These are phyloP conservation scores for Poecilia gillii DNA, from an alignment of 2,797 vertebrate genomes.

Conservation along the genomic window DNA sequence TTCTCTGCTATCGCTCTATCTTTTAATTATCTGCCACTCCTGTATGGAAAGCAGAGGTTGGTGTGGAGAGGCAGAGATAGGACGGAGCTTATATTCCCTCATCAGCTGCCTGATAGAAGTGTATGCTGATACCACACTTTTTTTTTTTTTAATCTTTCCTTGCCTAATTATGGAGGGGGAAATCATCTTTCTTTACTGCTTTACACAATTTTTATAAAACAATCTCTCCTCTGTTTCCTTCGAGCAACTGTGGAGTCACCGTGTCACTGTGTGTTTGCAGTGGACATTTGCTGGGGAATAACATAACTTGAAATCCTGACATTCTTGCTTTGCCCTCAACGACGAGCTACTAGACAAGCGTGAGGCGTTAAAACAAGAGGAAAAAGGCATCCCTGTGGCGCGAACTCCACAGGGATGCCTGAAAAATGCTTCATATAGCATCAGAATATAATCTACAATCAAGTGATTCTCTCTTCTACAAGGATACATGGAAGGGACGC, in stretches of 20 bases:
- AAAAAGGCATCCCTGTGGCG: neutral
- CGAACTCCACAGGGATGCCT: neutral
- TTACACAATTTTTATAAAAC: slow-evolving; percentile 23
- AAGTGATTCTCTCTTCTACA: slow-evolving; percentile 39
- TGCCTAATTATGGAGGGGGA: slow-evolving; percentile 30
- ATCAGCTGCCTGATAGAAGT: slow-evolving; percentile 48
- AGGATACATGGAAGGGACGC: slow-evolving; percentile 46
- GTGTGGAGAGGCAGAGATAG: slow-evolving; percentile 55
- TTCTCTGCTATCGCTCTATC: slow-evolving; percentile 63
- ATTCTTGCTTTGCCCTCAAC: slow-evolving; percentile 7
- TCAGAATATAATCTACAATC: slow-evolving; percentile 30
- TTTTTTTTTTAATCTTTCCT: slow-evolving; percentile 9
- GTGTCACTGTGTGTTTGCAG: slow-evolving; percentile 5
- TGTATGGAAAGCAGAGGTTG: slow-evolving; percentile 52
- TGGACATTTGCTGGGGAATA: slow-evolving; percentile 15
- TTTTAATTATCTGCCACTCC: slow-evolving; percentile 76
- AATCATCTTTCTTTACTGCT: slow-evolving; percentile 30
- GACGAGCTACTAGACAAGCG: neutral
- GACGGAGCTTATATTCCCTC: slow-evolving; percentile 40
- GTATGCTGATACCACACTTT: slow-evolving; percentile 28
- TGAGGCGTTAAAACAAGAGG: slow-evolving; percentile 4
- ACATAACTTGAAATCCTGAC: slow-evolving; percentile 19
- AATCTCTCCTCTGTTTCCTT: slow-evolving; percentile 7
- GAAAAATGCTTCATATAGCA: slow-evolving; percentile 31
- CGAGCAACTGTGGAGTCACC: neutral